Evolutionary conservation across 2,888 invertebrate species (phyloP).

Genomic region (Spilosoma lubricipeda): DNA sequence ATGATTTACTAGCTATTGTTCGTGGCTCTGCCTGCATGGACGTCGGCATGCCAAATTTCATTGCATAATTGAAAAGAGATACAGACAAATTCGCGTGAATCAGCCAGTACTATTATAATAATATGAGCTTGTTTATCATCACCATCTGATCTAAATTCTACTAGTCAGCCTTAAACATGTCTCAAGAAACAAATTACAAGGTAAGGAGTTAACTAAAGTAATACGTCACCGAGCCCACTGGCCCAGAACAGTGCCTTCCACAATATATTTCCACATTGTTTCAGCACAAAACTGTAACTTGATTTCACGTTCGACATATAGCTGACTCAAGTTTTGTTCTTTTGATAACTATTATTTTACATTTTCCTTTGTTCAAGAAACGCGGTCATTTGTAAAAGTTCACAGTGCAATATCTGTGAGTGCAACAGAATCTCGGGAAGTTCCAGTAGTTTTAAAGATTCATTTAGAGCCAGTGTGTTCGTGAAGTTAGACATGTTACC

Average conservation of each 20-base stretch:
- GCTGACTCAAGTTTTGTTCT: slow-evolving; percentile 1
- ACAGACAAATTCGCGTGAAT: too few relatives aligned
- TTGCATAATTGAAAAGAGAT: too few relatives aligned
- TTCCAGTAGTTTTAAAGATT: slow-evolving; percentile 8
- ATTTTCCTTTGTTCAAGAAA: slow-evolving; percentile 13
- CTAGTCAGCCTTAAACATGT: too few relatives aligned
- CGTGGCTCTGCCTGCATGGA: too few relatives aligned
- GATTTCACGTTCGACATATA: slow-evolving; percentile 10
- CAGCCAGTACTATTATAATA: too few relatives aligned
- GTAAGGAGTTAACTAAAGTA: background rate
- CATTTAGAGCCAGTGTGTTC: background rate
- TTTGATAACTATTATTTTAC: slow-evolving; percentile 9
- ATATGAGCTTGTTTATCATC: too few relatives aligned
- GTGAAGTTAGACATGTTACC: slow-evolving; percentile 6
- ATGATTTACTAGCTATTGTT: too few relatives aligned
- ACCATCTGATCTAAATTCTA: too few relatives aligned
- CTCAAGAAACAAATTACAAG: too few relatives aligned
- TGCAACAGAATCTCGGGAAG: slow-evolving; percentile 10
- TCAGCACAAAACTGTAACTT: slow-evolving; percentile 7
- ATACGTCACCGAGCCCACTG: background rate
- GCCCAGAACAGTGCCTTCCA: background rate
- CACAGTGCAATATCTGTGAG: slow-evolving; percentile 8
- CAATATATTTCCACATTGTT: slow-evolving; percentile 1
- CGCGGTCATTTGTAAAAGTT: slow-evolving; percentile 18
- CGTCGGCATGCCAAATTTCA: too few relatives aligned